Conservation (phyloP, 2,113 vertebrate genomes). For the Vombatus ursinus region DNA sequence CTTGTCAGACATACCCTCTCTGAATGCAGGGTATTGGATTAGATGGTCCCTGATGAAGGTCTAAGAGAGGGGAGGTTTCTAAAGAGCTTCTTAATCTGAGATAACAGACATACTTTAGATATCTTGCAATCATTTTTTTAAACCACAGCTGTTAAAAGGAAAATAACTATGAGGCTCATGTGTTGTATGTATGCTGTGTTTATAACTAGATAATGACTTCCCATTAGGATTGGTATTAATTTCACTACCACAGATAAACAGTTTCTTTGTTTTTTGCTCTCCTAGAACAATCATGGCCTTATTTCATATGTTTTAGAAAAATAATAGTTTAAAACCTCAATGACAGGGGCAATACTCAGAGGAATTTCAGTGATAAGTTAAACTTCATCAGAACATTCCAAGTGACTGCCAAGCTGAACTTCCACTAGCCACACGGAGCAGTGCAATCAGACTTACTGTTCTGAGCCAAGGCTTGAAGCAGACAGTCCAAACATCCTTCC, state of each 20-base stretch:
- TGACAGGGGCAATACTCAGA: slow-evolving; percentile 53
- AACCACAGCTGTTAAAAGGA: slow-evolving; percentile 48
- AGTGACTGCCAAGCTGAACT: slow-evolving; percentile 18
- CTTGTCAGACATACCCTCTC: not conserved
- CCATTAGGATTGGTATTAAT: slow-evolving; percentile 42
- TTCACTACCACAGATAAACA: slow-evolving; percentile 43
- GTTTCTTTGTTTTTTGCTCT: slow-evolving; percentile 49
- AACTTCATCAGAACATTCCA: slow-evolving; percentile 27
- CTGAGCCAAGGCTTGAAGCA: slow-evolving; percentile 94
- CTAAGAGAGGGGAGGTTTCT: not conserved
- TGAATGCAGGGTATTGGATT: not conserved
- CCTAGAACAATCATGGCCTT: not conserved
- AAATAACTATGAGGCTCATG: slow-evolving; percentile 7
- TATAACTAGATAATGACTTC: slow-evolving; percentile 47
- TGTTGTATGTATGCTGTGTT: not conserved
- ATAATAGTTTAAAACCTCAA: slow-evolving; percentile 37
- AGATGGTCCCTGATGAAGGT: not conserved
- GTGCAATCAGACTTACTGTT: slow-evolving; percentile 91
- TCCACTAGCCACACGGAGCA: slow-evolving; percentile 44
- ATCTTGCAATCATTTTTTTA: not conserved
- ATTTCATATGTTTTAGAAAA: not conserved
- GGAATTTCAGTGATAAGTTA: slow-evolving; percentile 45
- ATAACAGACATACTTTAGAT: not conserved
- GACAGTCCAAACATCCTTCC: slow-evolving; percentile 95
- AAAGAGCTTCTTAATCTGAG: not conserved